These are phyloP conservation scores for Stomatorhinus walkeri DNA, from an alignment of 2,797 vertebrate species.

Conservation along the genomic window DNA sequence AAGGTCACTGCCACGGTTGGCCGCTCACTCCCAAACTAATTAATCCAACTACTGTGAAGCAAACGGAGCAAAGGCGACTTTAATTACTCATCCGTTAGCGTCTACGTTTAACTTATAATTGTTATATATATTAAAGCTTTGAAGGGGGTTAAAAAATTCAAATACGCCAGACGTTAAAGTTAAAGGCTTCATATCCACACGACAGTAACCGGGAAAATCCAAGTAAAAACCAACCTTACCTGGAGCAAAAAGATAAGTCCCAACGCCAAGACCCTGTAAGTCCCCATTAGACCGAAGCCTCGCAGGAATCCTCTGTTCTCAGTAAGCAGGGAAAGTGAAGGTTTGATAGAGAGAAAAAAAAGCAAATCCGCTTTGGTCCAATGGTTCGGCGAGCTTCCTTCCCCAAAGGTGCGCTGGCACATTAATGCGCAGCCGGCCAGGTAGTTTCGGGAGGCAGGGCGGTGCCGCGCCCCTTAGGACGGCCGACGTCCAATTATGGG, in stretches of 20 bases:
- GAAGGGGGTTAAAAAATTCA: not conserved
- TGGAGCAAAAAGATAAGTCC: slow-evolving; percentile 37
- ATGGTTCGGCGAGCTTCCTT: rapidly evolving
- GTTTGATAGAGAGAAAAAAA: not conserved
- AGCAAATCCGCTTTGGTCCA: not conserved
- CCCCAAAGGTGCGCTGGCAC: not conserved
- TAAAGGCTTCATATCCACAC: not conserved
- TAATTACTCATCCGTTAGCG: not conserved
- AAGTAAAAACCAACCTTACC: slow-evolving; percentile 36
- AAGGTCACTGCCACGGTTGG: not conserved
- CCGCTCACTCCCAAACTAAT: not conserved
- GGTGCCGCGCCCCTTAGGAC: slow-evolving; percentile 38
- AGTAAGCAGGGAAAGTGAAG: not conserved
- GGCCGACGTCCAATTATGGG: slow-evolving; percentile 26
- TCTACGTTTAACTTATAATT: not conserved
- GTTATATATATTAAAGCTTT: not conserved
- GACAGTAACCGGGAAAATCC: not conserved
- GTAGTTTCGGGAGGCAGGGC: slow-evolving; percentile 46
- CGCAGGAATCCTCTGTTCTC: not conserved
- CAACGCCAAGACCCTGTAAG: slow-evolving; percentile 32
- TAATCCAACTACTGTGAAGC: not conserved
- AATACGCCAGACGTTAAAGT: too few species aligned
- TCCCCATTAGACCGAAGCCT: slow-evolving; percentile 42
- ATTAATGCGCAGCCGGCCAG: slow-evolving; percentile 30
- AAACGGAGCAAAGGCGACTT: not conserved